Conservation (phyloP, 2,113 vertebrate species). For the Muntiacus reevesi region DNA sequence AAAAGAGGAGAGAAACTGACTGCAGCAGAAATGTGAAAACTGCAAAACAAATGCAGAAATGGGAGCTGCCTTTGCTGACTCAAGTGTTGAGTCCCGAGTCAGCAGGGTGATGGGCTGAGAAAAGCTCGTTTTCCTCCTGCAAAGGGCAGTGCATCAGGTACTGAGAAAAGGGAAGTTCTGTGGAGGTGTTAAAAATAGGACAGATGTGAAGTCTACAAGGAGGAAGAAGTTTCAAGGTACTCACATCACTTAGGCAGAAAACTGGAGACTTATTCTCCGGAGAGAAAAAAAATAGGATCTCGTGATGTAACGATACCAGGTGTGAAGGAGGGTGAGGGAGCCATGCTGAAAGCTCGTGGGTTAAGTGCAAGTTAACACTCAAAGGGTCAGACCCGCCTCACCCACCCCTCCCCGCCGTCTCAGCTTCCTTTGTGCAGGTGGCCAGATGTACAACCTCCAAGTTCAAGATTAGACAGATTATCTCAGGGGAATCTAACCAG, state of each 20-base stretch:
- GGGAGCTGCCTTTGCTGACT: neutral
- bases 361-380: neutral
- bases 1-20: neutral
- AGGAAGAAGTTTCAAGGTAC: neutral
- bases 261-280: neutral
- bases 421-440: neutral
- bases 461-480: neutral
- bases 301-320: neutral
- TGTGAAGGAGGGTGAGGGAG: rapidly evolving
- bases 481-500: neutral
- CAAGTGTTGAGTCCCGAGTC: neutral
- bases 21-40: neutral
- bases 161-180: neutral
- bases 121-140: neutral
- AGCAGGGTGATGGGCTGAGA: neutral
- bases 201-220: neutral
- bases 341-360: rapidly evolving
- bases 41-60: neutral
- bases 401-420: neutral
- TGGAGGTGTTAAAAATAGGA: neutral
- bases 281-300: neutral
- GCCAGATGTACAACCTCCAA: neutral
- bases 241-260: neutral
- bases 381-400: neutral
- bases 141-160: rapidly evolving